phyloP scores from a whole-genome alignment of 2,113 vertebrate species.

The Sinocyclocheilus anshuiensis region DNA sequence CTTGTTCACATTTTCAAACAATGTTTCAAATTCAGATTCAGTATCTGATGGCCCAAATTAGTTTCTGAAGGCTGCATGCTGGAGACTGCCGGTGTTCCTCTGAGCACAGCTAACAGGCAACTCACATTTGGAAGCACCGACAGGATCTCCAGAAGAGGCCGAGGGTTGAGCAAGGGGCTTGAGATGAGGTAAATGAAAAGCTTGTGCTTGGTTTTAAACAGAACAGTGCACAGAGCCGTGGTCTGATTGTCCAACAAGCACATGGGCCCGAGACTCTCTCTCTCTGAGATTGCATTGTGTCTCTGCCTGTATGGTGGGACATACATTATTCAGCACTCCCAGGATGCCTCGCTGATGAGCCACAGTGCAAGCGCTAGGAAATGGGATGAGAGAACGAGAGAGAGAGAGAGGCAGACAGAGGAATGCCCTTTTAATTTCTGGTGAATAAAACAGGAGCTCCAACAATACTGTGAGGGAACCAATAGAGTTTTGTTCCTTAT shows the following conservation, averaged over 20 bases:
- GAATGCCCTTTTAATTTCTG: conserved; percentile 48
- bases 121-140: not conserved
- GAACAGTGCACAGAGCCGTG: conserved; percentile 23
- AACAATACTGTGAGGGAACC: conserved; percentile 34
- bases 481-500: conserved; percentile 40
- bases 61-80: not conserved
- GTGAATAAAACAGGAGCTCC: conserved; percentile 48
- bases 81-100: not conserved
- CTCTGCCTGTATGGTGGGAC: conserved; percentile 32
- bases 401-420: conserved; percentile 1
- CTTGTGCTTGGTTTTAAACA: conserved; percentile 37
- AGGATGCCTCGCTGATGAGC: conserved; percentile 51
- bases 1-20: not conserved
- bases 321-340: conserved; percentile 57
- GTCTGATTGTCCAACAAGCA: conserved; percentile 44
- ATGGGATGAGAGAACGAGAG: conserved; percentile 14
- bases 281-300: conserved; percentile 53
- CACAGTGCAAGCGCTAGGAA: conserved; percentile 34
- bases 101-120: not conserved
- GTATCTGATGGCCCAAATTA: not conserved
- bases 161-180: conserved; percentile 5
- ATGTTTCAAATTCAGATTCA: not conserved
- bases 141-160: not conserved
- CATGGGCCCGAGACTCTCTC: conserved; percentile 21
- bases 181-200: conserved; percentile 28